Base-by-base conservation (phyloP, 1,140 invertebrate species). In the Tetraneura akinire region DNA sequence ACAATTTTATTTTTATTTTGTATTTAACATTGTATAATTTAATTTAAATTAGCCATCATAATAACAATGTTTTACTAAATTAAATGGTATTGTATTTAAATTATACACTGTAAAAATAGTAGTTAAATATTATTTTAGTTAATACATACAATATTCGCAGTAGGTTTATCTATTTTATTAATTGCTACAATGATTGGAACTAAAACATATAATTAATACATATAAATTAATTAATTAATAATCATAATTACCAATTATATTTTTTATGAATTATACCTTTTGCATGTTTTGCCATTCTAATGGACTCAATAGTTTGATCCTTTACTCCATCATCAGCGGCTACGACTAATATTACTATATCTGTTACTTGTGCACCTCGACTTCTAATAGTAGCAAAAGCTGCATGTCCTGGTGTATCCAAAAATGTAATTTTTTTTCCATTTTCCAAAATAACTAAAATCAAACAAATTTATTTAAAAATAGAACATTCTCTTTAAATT, bases 331-430 rank as follows among this genome's bases (percentile, higher is more conserved):
- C 98, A 86, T 99, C 98, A 14, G 97, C 98, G 16, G 98, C 98
- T 55, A 99, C 96, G 47, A 99, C 97, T 42, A 99, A 87, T 60
- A 99, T 91, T 45, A 99, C 92, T 76, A 99, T 93, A 86, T 99
- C 98, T 0, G 98, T 99, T 51, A 92, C 90, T 81, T 92, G 87
- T 2, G 97, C 97, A 18, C 98, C 98, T 80, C 98, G 89, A 55
- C 91, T 90, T 83, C 97, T 87, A 95, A 99, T 98, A 1, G 95
- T 88, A 70, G 88, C 91, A 85, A 98, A 99, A 11, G 98, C 98
- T 26, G 97, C 97, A 88, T 99, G 98, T 0, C 98, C 98, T n/a
- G 98, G 98, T n/a, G 98, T 99, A 86, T 99, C 98, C 74, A 99
- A 85, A 88, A 99, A 99, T 11, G 97, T 99, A 64, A 73, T 51